Conservation (phyloP, 2,888 invertebrate species). For the Encarsia formosa region DNA sequence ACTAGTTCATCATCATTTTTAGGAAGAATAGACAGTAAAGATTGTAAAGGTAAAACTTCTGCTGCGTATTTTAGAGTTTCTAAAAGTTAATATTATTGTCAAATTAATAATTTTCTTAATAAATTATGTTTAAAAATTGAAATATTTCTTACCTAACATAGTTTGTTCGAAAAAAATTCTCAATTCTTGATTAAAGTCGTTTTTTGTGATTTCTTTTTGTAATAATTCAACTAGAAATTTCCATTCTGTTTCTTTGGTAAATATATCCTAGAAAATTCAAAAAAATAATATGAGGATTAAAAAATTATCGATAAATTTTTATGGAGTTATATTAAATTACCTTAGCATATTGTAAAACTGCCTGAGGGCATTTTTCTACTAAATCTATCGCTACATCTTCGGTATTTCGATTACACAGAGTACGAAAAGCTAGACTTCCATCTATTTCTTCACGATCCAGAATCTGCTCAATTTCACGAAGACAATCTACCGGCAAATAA, state of each 20-base stretch:
- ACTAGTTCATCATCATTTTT: conserved; percentile 44
- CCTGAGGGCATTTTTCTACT: conserved; percentile 60
- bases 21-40: conserved; percentile 46
- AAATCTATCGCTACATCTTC: conserved; percentile 56
- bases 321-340: conserved; percentile 43
- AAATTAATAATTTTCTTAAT: neutral
- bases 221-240: conserved; percentile 45
- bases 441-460: conserved; percentile 56
- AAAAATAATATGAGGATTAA: conserved; percentile 4
- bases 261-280: conserved; percentile 39
- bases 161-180: conserved; percentile 41
- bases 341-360: conserved; percentile 63
- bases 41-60: conserved; percentile 44
- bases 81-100: conserved; percentile 31
- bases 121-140: neutral
- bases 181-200: conserved; percentile 35
- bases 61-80: conserved; percentile 47
- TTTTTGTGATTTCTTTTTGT: conserved; percentile 39
- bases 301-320: neutral
- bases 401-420: conserved; percentile 52
- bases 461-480: conserved; percentile 62
- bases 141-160: conserved; percentile 38
- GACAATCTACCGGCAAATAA: conserved; percentile 55
- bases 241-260: conserved; percentile 47
- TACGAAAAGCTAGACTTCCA: conserved; percentile 56